phyloP scores from a whole-genome alignment of 2,888 invertebrate species.

The Heliconius hortense region DNA sequence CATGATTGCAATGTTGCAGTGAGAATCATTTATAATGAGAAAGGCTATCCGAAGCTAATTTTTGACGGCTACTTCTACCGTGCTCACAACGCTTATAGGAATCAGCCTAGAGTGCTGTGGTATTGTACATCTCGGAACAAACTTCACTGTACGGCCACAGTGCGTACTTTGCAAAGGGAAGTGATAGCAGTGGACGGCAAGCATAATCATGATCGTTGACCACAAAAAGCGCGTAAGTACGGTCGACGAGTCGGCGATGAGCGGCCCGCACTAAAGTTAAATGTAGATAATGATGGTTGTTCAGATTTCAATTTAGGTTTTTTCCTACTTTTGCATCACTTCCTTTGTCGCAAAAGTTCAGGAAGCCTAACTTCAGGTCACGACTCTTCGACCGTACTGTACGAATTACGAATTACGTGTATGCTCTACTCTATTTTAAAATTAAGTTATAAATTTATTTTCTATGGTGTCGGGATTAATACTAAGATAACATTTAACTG shows the following conservation, averaged over 20 bases:
- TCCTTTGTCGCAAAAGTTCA: no score
- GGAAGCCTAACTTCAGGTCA: background rate
- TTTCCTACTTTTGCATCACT: background rate
- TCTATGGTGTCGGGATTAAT: background rate
- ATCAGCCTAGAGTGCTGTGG: slow-evolving; percentile 70
- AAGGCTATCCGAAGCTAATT: slow-evolving; percentile 70
- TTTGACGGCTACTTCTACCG: slow-evolving; percentile 67
- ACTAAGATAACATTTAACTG: background rate
- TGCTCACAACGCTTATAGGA: slow-evolving; percentile 74
- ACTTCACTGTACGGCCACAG: slow-evolving; percentile 63
- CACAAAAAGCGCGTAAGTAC: slow-evolving; percentile 38
- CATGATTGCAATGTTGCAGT: slow-evolving; percentile 53
- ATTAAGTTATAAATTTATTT: background rate
- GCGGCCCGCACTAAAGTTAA: background rate
- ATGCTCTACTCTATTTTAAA: slow-evolving; percentile 19
- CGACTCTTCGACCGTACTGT: background rate
- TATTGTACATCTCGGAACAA: slow-evolving; percentile 68
- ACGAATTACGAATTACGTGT: slow-evolving; percentile 33
- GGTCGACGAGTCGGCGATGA: background rate
- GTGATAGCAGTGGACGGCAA: slow-evolving; percentile 60
- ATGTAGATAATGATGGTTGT: background rate
- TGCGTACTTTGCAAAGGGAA: slow-evolving; percentile 64
- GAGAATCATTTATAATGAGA: slow-evolving; percentile 62
- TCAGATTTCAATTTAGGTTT: background rate
- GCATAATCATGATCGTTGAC: slow-evolving; percentile 68